Evolutionary conservation across 2,113 vertebrate genomes (phyloP), one percentile per base, ranked within the genome.

Genomic region (Polypterus bichir): DNA sequence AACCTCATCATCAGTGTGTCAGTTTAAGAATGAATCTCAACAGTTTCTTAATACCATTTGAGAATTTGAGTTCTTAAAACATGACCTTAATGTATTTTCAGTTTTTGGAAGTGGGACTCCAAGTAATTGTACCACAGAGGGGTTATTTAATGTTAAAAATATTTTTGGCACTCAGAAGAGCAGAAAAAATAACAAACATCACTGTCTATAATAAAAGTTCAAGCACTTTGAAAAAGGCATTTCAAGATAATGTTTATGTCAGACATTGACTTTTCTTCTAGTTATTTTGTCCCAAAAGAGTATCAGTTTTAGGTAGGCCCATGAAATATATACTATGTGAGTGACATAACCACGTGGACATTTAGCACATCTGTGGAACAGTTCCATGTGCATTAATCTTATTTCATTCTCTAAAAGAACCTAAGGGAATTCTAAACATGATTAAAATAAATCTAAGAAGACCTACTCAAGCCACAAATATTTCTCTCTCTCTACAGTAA

Each of bases 201-300:
- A 27, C 27, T 27, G 27, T 27, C 27, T 27, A 27, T 27, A 27
- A 27, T 27, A 27, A 27, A 7, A 51, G 49, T 51, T 51, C 49
- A 6, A 51, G 9, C 6, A 51, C 48, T 57, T 58, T 65, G 69
- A 66, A 62, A 64, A 66, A 74, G 27, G 62, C 68, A 44, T 65
- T 48, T 53, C 54, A 69, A 60, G 70, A 60, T 73, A 76, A 71
- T 66, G 60, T 62, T 75, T 76, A 77, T 69, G 72, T 59, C 64
- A 65, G 63, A 57, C 45, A 46, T 52, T 52, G 7, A 56, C 54
- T 54, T 54, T 60, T 74, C 68, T 47, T 49, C 58, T 68, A 58
- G 62, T 61, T 65, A 54, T 6, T 49, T 8, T 46, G 47, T 46
- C 45, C 11, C 7, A 44, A 62, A 60, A 60, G 48, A 46, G 7